A percentile compares a stretch with the other conserved stretches of the same genome.
Evolutionary conservation across 1,140 invertebrate genomes (phyloP).

Genomic region (Scaptomyza hsui): DNA sequence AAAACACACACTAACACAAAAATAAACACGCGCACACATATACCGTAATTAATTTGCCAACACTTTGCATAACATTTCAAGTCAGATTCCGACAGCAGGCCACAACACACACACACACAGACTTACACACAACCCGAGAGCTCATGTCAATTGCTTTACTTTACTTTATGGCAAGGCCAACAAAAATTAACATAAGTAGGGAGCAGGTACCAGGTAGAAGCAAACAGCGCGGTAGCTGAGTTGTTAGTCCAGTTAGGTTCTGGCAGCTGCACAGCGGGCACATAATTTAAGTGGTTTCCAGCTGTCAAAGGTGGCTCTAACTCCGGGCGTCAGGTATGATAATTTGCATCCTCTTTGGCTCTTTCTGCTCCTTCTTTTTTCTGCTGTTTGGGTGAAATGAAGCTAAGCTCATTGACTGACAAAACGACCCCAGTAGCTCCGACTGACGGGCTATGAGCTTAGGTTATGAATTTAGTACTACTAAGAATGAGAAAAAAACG

Average conservation of each 20-base stretch:
- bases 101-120: slow-evolving; percentile 17
- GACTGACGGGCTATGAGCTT: slow-evolving; percentile 43
- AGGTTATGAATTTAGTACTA: slow-evolving; percentile 58
- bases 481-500: not conserved
- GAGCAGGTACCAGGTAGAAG: slow-evolving; percentile 19
- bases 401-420: slow-evolving; percentile 68
- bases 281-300: slow-evolving; percentile 82
- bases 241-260: slow-evolving; percentile 28
- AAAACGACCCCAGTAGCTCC: not conserved
- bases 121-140: not conserved
- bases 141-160: slow-evolving; percentile 73
- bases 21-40: not conserved
- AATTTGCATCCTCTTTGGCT: slow-evolving; percentile 38
- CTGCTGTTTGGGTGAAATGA: slow-evolving; percentile 35
- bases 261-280: slow-evolving; percentile 60
- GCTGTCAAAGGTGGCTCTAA: slow-evolving; percentile 69
- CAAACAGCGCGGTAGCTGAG: slow-evolving; percentile 5
- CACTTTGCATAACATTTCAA: slow-evolving; percentile 37
- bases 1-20: slow-evolving; percentile 3
- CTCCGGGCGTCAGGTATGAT: slow-evolving; percentile 46
- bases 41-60: slow-evolving; percentile 54
- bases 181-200: slow-evolving; percentile 75
- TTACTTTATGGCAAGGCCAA: slow-evolving; percentile 53
- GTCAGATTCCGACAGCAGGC: slow-evolving; percentile 15
- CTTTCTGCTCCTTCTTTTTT: slow-evolving; percentile 6